A percentile compares a stretch with the other conserved stretches of the same genome.
phyloP scores from a whole-genome alignment of 2,888 invertebrate genomes.

The Scaptomyza reducta region DNA sequence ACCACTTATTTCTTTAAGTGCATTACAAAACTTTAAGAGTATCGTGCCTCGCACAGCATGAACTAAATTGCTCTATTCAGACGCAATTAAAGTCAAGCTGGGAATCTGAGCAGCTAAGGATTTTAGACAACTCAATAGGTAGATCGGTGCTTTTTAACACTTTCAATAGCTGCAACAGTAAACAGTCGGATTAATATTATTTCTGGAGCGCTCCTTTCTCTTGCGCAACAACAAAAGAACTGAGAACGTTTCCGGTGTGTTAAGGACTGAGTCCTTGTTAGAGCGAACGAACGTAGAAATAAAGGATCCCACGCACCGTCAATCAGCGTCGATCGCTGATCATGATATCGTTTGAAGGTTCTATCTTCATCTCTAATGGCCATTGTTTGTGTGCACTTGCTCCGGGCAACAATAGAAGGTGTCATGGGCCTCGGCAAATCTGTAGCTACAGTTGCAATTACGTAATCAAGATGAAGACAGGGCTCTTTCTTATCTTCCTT shows the following conservation, averaged over 20 bases:
- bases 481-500: conserved; percentile 1
- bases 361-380: conserved; percentile 14
- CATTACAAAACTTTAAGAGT: conserved; percentile 9
- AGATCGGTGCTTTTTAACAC: conserved; percentile 70
- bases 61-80: conserved; percentile 74
- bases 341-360: conserved; percentile 37
- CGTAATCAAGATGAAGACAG: conserved; percentile 58
- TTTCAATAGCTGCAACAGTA: conserved; percentile 44
- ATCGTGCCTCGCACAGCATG: conserved; percentile 57
- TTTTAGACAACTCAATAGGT: conserved; percentile 32
- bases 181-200: conserved; percentile 15
- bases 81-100: conserved; percentile 76
- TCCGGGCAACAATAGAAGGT: conserved; percentile 40
- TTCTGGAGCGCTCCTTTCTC: conserved; percentile 14
- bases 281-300: not conserved
- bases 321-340: conserved; percentile 25
- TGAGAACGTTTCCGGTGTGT: conserved; percentile 51
- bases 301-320: conserved; percentile 54
- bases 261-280: not conserved
- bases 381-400: conserved; percentile 45
- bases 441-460: conserved; percentile 68
- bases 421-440: conserved; percentile 30
- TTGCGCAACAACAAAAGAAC: conserved; percentile 24
- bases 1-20: conserved; percentile 14
- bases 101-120: conserved; percentile 38